Percentiles rank a stretch among this genome's conserved stretches.
These are phyloP conservation scores for Ciconia nigra DNA, from an alignment of 2,797 vertebrate species.

Conservation along the genomic window DNA sequence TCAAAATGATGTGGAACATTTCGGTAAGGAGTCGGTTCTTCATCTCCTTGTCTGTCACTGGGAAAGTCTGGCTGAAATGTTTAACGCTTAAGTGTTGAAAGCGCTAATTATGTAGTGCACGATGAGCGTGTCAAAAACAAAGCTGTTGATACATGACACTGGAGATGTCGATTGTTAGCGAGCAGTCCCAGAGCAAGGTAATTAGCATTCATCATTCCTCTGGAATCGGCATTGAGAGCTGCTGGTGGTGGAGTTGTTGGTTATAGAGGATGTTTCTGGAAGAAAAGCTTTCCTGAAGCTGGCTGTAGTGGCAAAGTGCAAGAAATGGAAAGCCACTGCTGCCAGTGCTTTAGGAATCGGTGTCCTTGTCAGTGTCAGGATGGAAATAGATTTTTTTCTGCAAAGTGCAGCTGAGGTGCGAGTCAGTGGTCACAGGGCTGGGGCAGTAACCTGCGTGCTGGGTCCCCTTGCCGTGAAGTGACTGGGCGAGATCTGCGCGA, in stretches of 20 bases:
- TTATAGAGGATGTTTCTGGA: background rate
- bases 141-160: background rate
- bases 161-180: fast-evolving
- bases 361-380: background rate
- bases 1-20: conserved; percentile 98
- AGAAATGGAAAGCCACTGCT: background rate
- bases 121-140: background rate
- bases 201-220: background rate
- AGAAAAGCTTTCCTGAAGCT: background rate
- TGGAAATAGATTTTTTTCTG: background rate
- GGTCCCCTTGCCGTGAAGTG: fast-evolving
- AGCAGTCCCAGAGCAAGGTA: background rate
- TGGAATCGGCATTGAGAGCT: background rate
- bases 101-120: background rate
- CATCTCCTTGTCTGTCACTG: background rate
- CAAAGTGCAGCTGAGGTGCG: fast-evolving
- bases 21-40: conserved; percentile 74
- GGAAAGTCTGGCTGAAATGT: background rate
- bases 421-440: background rate
- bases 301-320: background rate
- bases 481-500: background rate
- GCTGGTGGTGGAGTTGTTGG: background rate
- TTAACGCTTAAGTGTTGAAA: background rate
- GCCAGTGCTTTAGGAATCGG: background rate
- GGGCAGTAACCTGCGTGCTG: background rate